Evolutionary conservation across 2,888 invertebrate genomes (phyloP), one percentile per base, ranked within the genome.

Genomic region (Plagiodera versicolora): DNA sequence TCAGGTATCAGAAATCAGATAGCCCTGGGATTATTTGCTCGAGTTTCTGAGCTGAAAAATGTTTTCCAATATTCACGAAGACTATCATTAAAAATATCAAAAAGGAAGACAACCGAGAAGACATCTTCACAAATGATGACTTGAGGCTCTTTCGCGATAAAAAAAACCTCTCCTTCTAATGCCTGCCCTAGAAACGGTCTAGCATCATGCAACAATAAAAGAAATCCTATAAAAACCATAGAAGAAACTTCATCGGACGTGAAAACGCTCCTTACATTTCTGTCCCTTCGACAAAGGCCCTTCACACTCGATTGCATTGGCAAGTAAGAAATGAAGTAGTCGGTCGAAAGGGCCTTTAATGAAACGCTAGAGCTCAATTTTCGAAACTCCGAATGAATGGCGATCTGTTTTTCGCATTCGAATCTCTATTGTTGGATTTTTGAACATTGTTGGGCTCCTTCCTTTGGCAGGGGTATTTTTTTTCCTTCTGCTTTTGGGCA

Each of bases 361-460:
- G 73, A 75, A 75, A 73, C 71, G 75, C 72, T 72, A 75, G 74
- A 75, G 72, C 74, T 71, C 68, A 74, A 75, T 74, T 74, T 74
- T 67, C 63, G 70, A 67, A 67, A 68, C 68, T 66, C 55, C 49
- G 19, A 54, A 48, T 66, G 64, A 66, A 66, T 64, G 56, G 61
- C 51, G 39, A 60, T 60, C 61, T 65, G 57, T 53, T 53, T 53
- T 53, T 53, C 53, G 53, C 53, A 44, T 53, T 53, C 53, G 39
- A n/a, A 39, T 60, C 56, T 56, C 59, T 46, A 55, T 60, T 58
- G 58, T 62, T 64, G 55, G 56, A 48, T 53, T 56, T 54, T 54
- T 61, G 54, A 60, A 64, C 64, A 61, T 55, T 53, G 58, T 58
- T 56, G 35, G 56, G 54, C 59, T 47, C 58, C 64, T 64, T 64